Percentiles rank a stretch among this genome's conserved stretches.
Evolutionary conservation across 2,113 vertebrate genomes (phyloP).

Genomic region (Diadophis punctatus): DNA sequence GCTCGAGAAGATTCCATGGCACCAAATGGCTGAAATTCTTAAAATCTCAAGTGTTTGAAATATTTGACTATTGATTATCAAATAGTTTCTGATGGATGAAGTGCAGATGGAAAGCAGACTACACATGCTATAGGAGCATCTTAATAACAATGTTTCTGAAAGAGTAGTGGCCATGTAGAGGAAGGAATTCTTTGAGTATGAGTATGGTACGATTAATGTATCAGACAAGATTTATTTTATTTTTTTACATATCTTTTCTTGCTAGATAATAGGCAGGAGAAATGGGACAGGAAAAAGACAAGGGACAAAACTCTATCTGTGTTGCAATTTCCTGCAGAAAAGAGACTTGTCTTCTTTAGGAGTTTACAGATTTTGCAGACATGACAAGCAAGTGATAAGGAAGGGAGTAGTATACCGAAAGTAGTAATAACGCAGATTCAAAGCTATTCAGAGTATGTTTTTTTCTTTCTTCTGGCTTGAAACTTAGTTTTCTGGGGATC

Average conservation of each 20-base stretch:
- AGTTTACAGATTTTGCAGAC: accelerated
- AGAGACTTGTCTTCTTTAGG: slow-evolving; percentile 28
- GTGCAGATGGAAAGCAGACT: background rate
- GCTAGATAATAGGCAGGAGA: background rate
- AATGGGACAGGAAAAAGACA: background rate
- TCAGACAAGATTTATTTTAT: background rate
- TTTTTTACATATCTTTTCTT: background rate
- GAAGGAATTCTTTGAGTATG: background rate
- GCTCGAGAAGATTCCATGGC: background rate
- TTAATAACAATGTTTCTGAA: background rate
- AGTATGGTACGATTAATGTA: background rate
- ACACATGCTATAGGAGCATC: background rate
- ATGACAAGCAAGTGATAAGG: slow-evolving; percentile 20
- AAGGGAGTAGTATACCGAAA: background rate
- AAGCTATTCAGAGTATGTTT: slow-evolving; percentile 11
- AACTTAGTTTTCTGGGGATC: background rate
- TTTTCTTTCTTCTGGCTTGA: slow-evolving; percentile 22
- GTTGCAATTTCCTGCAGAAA: slow-evolving; percentile 28
- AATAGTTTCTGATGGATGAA: background rate
- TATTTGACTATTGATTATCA: background rate
- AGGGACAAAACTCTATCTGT: background rate
- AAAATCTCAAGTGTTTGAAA: background rate
- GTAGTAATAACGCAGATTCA: background rate
- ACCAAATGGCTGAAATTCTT: background rate
- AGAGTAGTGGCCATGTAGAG: background rate